Conservation (phyloP, 2,888 invertebrate genomes). For the Nemoura dubitans region DNA sequence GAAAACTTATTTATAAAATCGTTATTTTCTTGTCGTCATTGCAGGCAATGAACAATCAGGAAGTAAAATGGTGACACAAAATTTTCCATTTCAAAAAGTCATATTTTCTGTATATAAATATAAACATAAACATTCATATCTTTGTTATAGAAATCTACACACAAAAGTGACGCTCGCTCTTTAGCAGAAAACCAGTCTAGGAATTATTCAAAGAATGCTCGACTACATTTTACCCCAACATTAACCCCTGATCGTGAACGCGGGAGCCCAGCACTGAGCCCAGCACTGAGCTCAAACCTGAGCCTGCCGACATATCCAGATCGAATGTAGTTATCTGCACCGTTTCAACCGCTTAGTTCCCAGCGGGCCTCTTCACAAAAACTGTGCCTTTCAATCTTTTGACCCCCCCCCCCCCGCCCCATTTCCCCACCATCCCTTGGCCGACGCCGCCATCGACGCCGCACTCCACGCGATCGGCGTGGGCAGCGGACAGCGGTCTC, state of each 20-base stretch:
- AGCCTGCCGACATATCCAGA: too few species aligned
- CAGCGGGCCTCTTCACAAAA: constrained; percentile 23
- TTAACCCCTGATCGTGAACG: too few species aligned
- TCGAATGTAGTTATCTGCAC: background rate
- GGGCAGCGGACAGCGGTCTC: too few species aligned
- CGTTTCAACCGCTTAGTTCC: background rate
- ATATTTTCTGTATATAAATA: background rate
- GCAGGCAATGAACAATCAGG: background rate
- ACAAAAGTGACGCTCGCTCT: background rate
- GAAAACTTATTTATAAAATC: background rate
- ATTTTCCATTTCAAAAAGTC: background rate
- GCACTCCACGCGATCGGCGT: too few species aligned
- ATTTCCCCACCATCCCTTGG: background rate
- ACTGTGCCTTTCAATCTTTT: constrained; percentile 39
- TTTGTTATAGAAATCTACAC: too few species aligned
- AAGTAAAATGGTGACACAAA: background rate
- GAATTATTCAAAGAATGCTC: background rate
- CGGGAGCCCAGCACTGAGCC: too few species aligned
- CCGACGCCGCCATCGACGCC: background rate
- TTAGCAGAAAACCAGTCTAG: background rate
- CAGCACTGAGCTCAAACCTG: too few species aligned
- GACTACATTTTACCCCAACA: too few species aligned
- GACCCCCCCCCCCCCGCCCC: constrained; percentile 24
- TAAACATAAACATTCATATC: too few species aligned
- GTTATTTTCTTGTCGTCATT: background rate